A percentile compares a stretch with the other conserved stretches of the same genome.
These are phyloP conservation scores for Cyprinodon brontotheroides DNA, from an alignment of 2,113 vertebrate species.

Conservation along the genomic window DNA sequence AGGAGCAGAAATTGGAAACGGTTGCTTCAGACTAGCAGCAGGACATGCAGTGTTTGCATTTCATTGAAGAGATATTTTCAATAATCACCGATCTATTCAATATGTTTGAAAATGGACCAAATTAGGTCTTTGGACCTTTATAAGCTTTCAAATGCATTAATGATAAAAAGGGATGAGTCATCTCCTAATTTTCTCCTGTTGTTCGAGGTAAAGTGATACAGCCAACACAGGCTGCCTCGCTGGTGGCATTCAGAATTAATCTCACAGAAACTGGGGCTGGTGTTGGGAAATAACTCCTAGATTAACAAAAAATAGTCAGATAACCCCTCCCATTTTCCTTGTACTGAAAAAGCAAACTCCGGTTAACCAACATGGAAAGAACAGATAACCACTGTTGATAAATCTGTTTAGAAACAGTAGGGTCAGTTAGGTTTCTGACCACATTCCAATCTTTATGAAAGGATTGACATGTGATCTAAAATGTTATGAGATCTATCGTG, in stretches of 20 bases:
- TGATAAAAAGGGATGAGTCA: constrained; percentile 1
- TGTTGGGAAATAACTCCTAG: not conserved
- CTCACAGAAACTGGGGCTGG: not conserved
- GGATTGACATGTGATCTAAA: constrained; percentile 27
- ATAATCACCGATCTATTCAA: not conserved
- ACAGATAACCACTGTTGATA: constrained; percentile 14
- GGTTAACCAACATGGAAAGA: not conserved
- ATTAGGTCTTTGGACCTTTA: constrained; percentile 2
- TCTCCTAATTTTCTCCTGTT: constrained; percentile 3
- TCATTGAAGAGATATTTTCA: constrained; percentile 10
- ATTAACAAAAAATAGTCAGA: constrained; percentile 4
- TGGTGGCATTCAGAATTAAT: constrained; percentile 19
- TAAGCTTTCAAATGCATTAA: constrained; percentile 13
- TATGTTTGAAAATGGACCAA: not conserved
- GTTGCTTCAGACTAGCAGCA: constrained; percentile 8
- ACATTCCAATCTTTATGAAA: constrained; percentile 21
- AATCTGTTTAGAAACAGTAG: constrained; percentile 27
- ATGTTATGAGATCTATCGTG: constrained; percentile 7
- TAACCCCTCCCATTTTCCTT: constrained; percentile 8
- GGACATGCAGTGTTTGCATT: constrained; percentile 27
- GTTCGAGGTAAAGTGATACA: constrained; percentile 15
- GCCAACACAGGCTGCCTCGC: constrained; percentile 6
- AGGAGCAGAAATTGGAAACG: constrained; percentile 2
- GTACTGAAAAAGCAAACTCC: constrained; percentile 5
- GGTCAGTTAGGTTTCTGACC: constrained; percentile 15